Evolutionary conservation across 35 echinoderm and acorn worm species (phyloP).

Genomic region (Hemicentrotus pulcherrimus): DNA sequence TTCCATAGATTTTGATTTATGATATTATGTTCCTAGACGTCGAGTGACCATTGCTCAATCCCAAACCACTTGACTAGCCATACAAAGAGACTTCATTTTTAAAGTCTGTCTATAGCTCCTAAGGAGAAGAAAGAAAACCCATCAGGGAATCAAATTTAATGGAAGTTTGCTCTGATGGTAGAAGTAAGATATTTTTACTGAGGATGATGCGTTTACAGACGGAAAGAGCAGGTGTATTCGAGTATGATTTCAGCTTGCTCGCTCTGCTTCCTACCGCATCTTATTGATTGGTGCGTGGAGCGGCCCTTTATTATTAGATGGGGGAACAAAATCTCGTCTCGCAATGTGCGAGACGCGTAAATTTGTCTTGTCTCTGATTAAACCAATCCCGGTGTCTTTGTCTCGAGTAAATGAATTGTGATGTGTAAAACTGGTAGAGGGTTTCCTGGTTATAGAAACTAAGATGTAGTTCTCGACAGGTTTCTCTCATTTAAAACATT

Average conservation of each 20-base stretch:
- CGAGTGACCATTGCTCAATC: not conserved
- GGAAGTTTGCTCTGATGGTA: conserved; percentile 41
- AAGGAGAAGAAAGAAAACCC: not conserved
- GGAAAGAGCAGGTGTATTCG: conserved; percentile 37
- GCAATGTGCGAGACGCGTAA: not conserved
- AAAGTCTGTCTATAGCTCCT: not conserved
- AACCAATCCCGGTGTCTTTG: not conserved
- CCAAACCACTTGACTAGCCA: not conserved
- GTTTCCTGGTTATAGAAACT: not conserved
- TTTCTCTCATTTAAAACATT: not conserved
- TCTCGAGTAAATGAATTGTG: conserved; percentile 3
- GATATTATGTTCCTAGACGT: no score
- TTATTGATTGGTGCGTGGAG: not conserved
- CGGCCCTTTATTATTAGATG: not conserved
- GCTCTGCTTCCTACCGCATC: not conserved
- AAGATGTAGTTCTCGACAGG: not conserved
- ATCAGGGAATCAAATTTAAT: conserved; percentile 36
- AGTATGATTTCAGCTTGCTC: conserved; percentile 44
- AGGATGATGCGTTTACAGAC: conserved; percentile 38
- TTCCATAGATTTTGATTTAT: no score
- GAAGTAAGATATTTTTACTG: conserved; percentile 8
- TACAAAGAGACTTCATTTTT: not conserved
- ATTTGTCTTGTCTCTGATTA: not conserved
- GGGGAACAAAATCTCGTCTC: conserved; percentile 7
- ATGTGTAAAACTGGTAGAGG: not conserved